phyloP scores from a whole-genome alignment of 2,888 invertebrate species.

The Craniophora ligustri region DNA sequence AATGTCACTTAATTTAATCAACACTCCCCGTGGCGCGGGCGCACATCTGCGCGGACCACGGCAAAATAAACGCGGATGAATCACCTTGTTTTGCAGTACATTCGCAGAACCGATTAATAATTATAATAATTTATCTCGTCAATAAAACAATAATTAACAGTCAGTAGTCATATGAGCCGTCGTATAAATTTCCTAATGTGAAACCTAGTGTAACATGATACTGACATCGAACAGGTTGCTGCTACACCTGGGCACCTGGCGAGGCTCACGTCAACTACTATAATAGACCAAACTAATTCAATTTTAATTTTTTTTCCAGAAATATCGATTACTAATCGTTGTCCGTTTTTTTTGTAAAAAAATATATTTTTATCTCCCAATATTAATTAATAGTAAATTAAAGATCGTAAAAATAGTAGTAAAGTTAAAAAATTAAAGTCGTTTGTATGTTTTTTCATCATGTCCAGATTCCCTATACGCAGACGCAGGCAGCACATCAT shows the following conservation, averaged over 20 bases:
- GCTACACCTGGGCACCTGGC: slow-evolving; percentile 84
- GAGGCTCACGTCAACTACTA: slow-evolving; percentile 74
- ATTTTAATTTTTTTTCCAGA: slow-evolving; percentile 68
- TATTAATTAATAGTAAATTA: too few relatives aligned
- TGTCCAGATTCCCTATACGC: slow-evolving; percentile 21
- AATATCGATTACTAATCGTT: slow-evolving; percentile 65
- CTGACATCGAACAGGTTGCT: slow-evolving; percentile 76
- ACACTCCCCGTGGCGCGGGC: slow-evolving; percentile 74
- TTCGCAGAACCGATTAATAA: slow-evolving; percentile 85
- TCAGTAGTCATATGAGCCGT: slow-evolving; percentile 84
- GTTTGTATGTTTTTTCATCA: slow-evolving; percentile 13
- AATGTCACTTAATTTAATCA: slow-evolving; percentile 86
- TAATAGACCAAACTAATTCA: slow-evolving; percentile 77
- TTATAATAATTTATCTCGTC: slow-evolving; percentile 83
- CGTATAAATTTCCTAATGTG: slow-evolving; percentile 88
- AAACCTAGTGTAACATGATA: slow-evolving; percentile 86
- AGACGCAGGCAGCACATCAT: slow-evolving; percentile 51
- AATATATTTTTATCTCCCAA: slow-evolving; percentile 6
- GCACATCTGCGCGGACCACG: slow-evolving; percentile 69
- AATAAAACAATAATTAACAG: slow-evolving; percentile 86
- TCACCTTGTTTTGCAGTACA: slow-evolving; percentile 86
- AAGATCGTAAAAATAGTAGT: too few relatives aligned
- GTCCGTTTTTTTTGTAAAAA: slow-evolving; percentile 27
- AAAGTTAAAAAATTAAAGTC: neutral
- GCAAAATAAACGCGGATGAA: slow-evolving; percentile 77